Evolutionary conservation across 2,797 vertebrate genomes (phyloP).

Genomic region (Clamator glandarius): DNA sequence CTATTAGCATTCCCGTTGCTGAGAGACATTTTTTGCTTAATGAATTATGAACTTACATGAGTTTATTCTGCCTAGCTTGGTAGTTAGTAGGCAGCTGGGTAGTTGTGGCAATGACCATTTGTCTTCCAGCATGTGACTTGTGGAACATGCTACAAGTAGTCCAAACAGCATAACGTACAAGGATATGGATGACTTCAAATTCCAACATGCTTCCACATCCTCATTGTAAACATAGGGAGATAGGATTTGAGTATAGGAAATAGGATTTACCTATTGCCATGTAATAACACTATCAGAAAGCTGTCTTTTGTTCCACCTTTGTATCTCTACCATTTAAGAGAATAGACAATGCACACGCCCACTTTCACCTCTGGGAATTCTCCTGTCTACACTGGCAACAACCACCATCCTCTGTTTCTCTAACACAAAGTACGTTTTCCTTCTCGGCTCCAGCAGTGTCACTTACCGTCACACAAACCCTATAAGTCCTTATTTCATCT

Average conservation of each 20-base stretch:
- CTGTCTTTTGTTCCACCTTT: background rate
- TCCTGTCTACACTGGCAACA: background rate
- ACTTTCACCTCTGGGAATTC: background rate
- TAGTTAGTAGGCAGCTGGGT: background rate
- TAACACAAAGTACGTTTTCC: background rate
- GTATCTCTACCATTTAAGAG: background rate
- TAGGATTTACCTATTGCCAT: background rate
- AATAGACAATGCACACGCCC: background rate
- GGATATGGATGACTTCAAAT: background rate
- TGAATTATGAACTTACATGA: rapidly evolving
- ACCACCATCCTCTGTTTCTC: background rate
- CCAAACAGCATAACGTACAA: background rate
- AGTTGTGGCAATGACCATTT: background rate
- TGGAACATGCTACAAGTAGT: background rate
- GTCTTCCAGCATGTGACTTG: background rate
- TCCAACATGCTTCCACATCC: background rate
- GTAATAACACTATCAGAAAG: background rate
- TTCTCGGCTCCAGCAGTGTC: background rate
- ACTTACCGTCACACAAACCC: background rate
- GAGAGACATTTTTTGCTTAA: background rate
- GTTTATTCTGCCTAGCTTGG: background rate
- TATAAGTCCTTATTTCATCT: background rate
- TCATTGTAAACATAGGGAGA: background rate
- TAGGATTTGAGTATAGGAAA: background rate
- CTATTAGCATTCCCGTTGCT: background rate